phyloP scores from a whole-genome alignment of 2,113 vertebrate species.

The Anoplopoma fimbria region DNA sequence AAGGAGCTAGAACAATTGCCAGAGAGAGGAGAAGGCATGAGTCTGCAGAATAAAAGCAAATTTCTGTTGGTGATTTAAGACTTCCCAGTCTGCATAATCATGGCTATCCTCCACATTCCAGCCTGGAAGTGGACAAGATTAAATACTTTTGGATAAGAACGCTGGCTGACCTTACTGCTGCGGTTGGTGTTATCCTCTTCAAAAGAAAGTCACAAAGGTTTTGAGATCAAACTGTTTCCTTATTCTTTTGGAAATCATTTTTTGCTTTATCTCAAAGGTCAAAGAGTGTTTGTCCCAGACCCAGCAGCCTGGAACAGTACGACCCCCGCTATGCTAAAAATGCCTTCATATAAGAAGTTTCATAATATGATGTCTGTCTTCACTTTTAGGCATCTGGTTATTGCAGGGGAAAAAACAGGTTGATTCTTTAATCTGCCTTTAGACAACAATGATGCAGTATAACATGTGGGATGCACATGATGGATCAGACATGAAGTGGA shows the following conservation, averaged over 20 bases:
- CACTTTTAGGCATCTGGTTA: constrained; percentile 46
- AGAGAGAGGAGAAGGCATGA: constrained; percentile 52
- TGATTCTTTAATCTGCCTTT: constrained; percentile 44
- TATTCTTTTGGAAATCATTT: constrained; percentile 62
- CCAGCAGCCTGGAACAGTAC: constrained; percentile 23
- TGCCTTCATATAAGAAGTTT: constrained; percentile 35
- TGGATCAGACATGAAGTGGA: constrained; percentile 19
- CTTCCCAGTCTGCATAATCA: constrained; percentile 59
- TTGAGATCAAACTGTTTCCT: constrained; percentile 58
- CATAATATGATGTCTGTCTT: constrained; percentile 46
- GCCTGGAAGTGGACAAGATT: constrained; percentile 57
- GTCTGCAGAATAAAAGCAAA: constrained; percentile 51
- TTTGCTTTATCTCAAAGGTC: constrained; percentile 63
- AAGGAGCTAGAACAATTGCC: constrained; percentile 1
- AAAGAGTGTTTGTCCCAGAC: constrained; percentile 34
- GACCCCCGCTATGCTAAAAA: constrained; percentile 20
- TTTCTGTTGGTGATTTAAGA: constrained; percentile 72
- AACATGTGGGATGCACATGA: constrained; percentile 55
- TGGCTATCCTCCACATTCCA: constrained; percentile 58
- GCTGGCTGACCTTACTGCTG: constrained; percentile 50
- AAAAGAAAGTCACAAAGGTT: constrained; percentile 61
- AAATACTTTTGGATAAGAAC: constrained; percentile 65
- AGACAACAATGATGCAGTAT: constrained; percentile 1
- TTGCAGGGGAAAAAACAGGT: constrained; percentile 23
- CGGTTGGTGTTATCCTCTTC: constrained; percentile 38